Evolutionary conservation across 2,888 invertebrate species (phyloP), one percentile per base, ranked within the genome.

Genomic region (Agrotis puta): DNA sequence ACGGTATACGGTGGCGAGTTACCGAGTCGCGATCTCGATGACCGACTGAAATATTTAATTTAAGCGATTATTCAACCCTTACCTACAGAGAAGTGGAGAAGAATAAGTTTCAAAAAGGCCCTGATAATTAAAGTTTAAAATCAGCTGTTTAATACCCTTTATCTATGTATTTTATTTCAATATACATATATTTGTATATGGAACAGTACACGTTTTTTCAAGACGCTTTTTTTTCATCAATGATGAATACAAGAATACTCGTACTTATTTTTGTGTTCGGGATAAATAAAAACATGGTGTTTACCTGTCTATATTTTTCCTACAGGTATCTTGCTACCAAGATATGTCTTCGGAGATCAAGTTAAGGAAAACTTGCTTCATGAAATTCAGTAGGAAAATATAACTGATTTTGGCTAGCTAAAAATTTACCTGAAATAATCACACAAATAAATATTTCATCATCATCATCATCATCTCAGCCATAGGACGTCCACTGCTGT

Each of bases 1-100:
- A 50, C 50, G 47, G 27, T 22, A 43, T n/a, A 75, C 82, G 79
- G 83, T 79, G 81, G 87, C 56, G 75, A 84, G 63, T 64, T 65
- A 75, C 61, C 33, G 74, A 63, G 80, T 51, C 61, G 67, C 62
- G 68, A 80, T 73, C 63, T 51, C 54, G 51, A 69, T 83, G 72
- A 79, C 79, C 77, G 68, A 57, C 61, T 65, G 47, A 61, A 69
- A 73, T 79, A 74, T 81, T 78, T 74, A 72, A 54, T 72, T 73
- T 76, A 16, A 78, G 18, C 20, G 50, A 75, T 45, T 33, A 33
- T 48, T 48, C 45, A 57, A 13, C 20, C 24, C 20, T 69, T 50
- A 24, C 51, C 45, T 45, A 64, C 11, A 33, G 22, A 43, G 3
- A n/a, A 47, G 11, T 39, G 16, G 51, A 18, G 0, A 22, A 39